Conservation (phyloP, 2,113 vertebrate genomes). For the Embiotoca jacksoni region DNA sequence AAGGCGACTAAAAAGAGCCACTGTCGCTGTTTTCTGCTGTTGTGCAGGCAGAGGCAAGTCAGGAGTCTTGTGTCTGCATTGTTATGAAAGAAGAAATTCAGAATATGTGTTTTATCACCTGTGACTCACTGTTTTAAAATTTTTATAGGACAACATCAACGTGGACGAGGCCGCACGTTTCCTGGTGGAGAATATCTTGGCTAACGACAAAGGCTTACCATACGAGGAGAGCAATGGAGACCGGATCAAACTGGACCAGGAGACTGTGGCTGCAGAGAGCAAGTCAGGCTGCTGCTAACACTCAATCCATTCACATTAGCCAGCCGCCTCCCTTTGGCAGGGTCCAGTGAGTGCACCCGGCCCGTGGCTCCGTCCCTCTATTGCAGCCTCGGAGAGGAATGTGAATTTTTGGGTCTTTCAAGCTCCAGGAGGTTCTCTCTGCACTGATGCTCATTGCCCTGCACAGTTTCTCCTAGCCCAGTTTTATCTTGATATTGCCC, state of each 20-base stretch:
- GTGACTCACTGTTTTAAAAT: slow-evolving; percentile 35
- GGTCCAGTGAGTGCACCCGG: slow-evolving; percentile 17
- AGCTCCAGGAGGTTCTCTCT: slow-evolving; percentile 47
- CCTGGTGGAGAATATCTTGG: slow-evolving; percentile 95
- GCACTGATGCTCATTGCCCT: slow-evolving; percentile 39
- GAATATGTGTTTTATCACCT: neutral
- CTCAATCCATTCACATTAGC: slow-evolving; percentile 42
- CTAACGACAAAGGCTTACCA: slow-evolving; percentile 89
- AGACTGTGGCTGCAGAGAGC: slow-evolving; percentile 87
- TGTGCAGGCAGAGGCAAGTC: neutral
- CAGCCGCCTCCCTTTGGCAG: slow-evolving; percentile 22
- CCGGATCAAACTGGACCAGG: slow-evolving; percentile 90
- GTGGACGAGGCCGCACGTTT: slow-evolving; percentile 96
- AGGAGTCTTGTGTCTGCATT: neutral
- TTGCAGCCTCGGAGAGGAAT: slow-evolving; percentile 46
- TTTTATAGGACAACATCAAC: slow-evolving; percentile 94
- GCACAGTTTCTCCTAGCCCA: slow-evolving; percentile 17
- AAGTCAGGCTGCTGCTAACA: slow-evolving; percentile 95
- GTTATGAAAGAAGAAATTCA: no score
- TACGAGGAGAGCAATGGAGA: slow-evolving; percentile 91
- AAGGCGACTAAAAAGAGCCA: neutral
- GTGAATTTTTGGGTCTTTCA: slow-evolving; percentile 34
- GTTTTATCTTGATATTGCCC: slow-evolving; percentile 39
- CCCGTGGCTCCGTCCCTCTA: slow-evolving; percentile 41
- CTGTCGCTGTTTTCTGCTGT: no score